Percentiles rank a stretch among this genome's conserved stretches.
These are phyloP conservation scores for Limnephilus rhombicus DNA, from an alignment of 2,888 invertebrate genomes.

Conservation along the genomic window DNA sequence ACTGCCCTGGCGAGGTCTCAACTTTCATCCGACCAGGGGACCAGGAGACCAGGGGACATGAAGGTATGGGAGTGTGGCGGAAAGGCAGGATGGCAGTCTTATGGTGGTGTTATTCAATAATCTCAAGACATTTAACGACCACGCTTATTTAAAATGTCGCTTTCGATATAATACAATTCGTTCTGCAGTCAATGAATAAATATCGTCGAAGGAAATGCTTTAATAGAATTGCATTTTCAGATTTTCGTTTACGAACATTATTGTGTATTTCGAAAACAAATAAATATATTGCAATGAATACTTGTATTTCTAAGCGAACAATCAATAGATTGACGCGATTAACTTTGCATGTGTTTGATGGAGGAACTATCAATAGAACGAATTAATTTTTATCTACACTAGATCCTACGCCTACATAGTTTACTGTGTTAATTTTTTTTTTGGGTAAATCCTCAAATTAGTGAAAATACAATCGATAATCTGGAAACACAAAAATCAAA, in stretches of 20 bases:
- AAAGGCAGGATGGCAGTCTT: background rate
- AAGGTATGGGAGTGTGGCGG: background rate
- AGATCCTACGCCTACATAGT: no score
- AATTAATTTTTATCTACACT: no score
- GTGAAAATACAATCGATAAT: no score
- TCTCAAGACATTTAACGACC: conserved; percentile 35
- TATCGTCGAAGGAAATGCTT: background rate
- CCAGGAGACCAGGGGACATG: background rate
- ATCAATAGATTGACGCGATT: no score
- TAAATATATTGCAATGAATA: no score
- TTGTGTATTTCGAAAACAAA: background rate
- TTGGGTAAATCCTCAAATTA: no score
- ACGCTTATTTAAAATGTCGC: conserved; percentile 38
- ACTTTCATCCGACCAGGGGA: background rate
- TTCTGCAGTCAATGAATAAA: background rate
- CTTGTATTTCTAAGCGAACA: no score
- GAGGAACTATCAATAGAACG: no score
- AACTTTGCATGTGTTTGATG: no score
- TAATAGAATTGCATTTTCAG: background rate
- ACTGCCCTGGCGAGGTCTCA: background rate
- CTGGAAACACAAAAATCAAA: no score
- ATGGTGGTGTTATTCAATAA: conserved; percentile 31
- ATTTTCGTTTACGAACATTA: background rate
- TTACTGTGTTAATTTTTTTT: no score
- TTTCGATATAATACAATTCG: conserved; percentile 19